Percentiles rank a stretch among this genome's conserved stretches.
These are phyloP conservation scores for Drosophila neoperkinsi DNA, from an alignment of 2,888 invertebrate genomes.

Conservation along the genomic window DNA sequence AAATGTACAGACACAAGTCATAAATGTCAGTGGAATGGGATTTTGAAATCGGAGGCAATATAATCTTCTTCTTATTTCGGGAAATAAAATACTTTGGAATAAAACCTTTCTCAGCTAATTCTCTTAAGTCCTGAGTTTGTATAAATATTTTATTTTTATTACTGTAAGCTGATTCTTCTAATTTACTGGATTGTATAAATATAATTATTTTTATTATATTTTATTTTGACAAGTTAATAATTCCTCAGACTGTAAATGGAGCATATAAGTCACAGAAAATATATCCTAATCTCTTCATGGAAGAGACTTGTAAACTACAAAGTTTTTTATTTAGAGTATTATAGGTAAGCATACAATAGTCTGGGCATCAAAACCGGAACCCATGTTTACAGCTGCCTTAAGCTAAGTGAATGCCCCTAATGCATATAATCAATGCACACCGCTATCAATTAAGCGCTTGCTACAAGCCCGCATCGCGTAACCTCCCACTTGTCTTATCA, in stretches of 20 bases:
- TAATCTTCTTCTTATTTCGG: neutral
- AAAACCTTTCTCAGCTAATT: neutral
- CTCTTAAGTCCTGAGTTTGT: neutral
- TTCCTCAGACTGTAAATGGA: neutral
- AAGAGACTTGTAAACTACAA: neutral
- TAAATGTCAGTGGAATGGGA: conserved; percentile 22
- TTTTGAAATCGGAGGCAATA: conserved; percentile 4
- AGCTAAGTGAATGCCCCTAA: conserved; percentile 35
- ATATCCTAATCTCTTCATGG: neutral
- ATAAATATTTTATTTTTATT: neutral
- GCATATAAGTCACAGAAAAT: neutral
- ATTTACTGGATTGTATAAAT: neutral
- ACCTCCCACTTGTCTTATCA: conserved; percentile 59
- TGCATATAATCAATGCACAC: conserved; percentile 21
- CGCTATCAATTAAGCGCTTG: conserved; percentile 65
- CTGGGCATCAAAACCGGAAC: neutral
- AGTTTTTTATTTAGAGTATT: neutral
- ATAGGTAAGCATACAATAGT: neutral
- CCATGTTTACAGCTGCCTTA: neutral
- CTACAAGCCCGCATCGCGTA: conserved; percentile 55
- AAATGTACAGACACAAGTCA: conserved; percentile 5
- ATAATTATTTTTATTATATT: neutral
- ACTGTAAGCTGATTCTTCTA: neutral
- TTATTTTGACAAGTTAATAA: neutral
- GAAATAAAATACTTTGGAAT: neutral